A percentile compares a stretch with the other conserved stretches of the same genome.
Conservation (phyloP, 2,797 vertebrate species). For the Neopelma chrysocephalum region DNA sequence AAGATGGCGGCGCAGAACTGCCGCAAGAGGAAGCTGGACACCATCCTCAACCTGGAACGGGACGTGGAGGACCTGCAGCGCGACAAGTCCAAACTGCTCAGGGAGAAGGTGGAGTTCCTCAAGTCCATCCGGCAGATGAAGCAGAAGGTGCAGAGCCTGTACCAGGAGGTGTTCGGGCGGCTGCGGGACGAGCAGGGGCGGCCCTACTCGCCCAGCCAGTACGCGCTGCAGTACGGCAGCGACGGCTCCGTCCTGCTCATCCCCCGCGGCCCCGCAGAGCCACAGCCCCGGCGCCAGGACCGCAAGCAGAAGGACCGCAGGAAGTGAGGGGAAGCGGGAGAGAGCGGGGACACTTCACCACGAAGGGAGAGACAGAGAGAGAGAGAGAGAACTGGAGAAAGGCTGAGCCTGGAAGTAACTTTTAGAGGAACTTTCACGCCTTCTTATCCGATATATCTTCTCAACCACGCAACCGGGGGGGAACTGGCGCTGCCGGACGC, state of each 20-base stretch:
- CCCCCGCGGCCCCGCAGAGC: slow-evolving; percentile 83
- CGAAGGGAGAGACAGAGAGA: neutral
- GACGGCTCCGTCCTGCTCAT: slow-evolving; percentile 91
- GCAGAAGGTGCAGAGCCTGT: slow-evolving; percentile 95
- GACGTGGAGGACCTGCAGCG: slow-evolving; percentile 93
- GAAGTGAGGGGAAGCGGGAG: slow-evolving; percentile 81
- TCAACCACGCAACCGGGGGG: neutral
- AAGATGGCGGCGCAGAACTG: slow-evolving; percentile 99
- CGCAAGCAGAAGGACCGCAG: slow-evolving; percentile 96
- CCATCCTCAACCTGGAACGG: slow-evolving; percentile 95
- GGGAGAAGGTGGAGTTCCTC: slow-evolving; percentile 95
- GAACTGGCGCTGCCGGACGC: slow-evolving; percentile 70
- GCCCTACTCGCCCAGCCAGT: slow-evolving; percentile 91
- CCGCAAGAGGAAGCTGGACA: slow-evolving; percentile 97
- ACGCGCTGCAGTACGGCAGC: slow-evolving; percentile 90
- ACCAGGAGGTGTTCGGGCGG: slow-evolving; percentile 94
- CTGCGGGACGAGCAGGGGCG: slow-evolving; percentile 94
- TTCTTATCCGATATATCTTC: slow-evolving; percentile 77
- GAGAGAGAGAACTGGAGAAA: slow-evolving; percentile 61
- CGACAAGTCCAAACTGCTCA: slow-evolving; percentile 90
- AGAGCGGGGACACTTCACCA: slow-evolving; percentile 50
- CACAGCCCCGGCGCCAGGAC: slow-evolving; percentile 88
- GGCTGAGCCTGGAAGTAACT: slow-evolving; percentile 77
- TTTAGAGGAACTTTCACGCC: slow-evolving; percentile 75
- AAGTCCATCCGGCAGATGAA: slow-evolving; percentile 96